phyloP scores from a whole-genome alignment of 2,888 invertebrate genomes.

The Mechanitis mazaeus region DNA sequence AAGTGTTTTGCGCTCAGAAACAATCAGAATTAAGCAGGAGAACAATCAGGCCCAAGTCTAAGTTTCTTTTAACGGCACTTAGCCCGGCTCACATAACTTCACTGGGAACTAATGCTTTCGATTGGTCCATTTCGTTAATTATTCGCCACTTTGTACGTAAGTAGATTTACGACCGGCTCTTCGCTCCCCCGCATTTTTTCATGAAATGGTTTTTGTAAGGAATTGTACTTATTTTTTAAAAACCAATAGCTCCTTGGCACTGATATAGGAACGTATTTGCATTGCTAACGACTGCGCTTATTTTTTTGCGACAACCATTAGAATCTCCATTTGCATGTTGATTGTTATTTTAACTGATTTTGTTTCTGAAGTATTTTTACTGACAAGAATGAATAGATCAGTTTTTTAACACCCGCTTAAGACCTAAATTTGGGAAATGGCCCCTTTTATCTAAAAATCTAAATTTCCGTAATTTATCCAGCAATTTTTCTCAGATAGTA shows the following conservation, averaged over 20 bases:
- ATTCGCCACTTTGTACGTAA: conserved; percentile 76
- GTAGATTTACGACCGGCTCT: conserved; percentile 70
- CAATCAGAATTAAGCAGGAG: conserved; percentile 71
- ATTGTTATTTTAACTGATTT: conserved; percentile 16
- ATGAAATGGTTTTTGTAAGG: conserved; percentile 42
- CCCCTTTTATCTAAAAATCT: conserved; percentile 26
- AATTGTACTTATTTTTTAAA: conserved; percentile 34
- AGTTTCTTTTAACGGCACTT: conserved; percentile 76
- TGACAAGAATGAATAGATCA: conserved; percentile 2
- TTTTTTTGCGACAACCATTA: conserved; percentile 9
- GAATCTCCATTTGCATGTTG: conserved; percentile 5
- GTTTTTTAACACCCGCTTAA: neutral
- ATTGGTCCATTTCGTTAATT: conserved; percentile 76
- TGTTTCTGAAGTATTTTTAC: neutral
- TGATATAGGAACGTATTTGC: conserved; percentile 21
- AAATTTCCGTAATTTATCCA: conserved; percentile 48
- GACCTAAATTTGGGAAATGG: conserved; percentile 1
- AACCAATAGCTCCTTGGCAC: conserved; percentile 26
- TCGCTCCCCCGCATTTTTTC: conserved; percentile 50
- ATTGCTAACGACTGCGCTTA: conserved; percentile 17
- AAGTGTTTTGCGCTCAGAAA: conserved; percentile 67
- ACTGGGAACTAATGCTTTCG: conserved; percentile 70
- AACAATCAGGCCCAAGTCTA: conserved; percentile 71
- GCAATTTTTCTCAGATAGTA: conserved; percentile 57
- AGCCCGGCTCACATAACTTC: conserved; percentile 69